Evolutionary conservation across 2,797 vertebrate species (phyloP), one percentile per base, ranked within the genome.

Genomic region (Pseudomugil gertrudae): DNA sequence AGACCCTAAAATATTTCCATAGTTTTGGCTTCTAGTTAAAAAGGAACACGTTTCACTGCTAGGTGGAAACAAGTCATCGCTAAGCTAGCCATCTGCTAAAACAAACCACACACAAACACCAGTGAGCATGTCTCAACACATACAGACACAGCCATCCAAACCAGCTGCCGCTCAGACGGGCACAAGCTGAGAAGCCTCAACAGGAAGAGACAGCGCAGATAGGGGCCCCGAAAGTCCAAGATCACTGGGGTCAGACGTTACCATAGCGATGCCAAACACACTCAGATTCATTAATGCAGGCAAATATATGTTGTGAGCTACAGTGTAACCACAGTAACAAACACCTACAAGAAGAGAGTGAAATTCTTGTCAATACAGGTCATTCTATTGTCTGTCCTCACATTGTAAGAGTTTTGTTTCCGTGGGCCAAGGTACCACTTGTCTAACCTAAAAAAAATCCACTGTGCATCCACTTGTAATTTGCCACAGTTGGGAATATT

Each of bases 101-200:
- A 76, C 61, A 78, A 75, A 67, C 57, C 40, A 43, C 72, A 43
- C 72, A 66, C 51, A 32, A 5, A 64, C 65, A 38, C 56, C 71
- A 55, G 55, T 35, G 76, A 81, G 73, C 86, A 33, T 84, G 85
- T 87, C 87, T 82, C 75, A 79, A 86, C 87, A 60, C 63, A 80
- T 78, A 27, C 10, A 33, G 76, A 85, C 81, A 73, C 55, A 80
- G 71, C 52, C 35, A 55, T 72, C 74, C 56, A 48, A 78, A 61
- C 55, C 84, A 84, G 84, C 84, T 88, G 83, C 66, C 0, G 21
- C 66, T 80, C 63, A 56, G 29, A 63, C 57, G 40, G 67, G 35
- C 57, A 60, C 77, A 63, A 81, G 69, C 65, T 52, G 69, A 19
- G 63, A 56, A 79, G 68, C 70, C 64, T 27, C 23, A 48, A 50